phyloP scores from a whole-genome alignment of 2,888 invertebrate genomes.

The Xestoiulus laeticollis region DNA sequence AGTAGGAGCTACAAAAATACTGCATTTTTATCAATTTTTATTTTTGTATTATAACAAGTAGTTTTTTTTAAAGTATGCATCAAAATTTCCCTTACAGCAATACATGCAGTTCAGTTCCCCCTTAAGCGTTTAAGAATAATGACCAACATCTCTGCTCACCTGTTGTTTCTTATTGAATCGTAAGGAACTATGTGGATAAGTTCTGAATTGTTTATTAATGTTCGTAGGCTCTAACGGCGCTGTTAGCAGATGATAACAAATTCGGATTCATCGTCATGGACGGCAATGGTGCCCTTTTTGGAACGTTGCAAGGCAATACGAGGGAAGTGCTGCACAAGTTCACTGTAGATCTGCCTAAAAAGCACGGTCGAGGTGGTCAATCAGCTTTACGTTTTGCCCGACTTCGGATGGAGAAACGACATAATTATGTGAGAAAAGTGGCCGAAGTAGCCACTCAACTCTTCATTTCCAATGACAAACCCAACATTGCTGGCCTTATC shows the following conservation, averaged over 20 bases:
- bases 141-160: too few species aligned
- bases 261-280: constrained; percentile 99
- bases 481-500: constrained; percentile 96
- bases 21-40: too few species aligned
- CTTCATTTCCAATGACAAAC: constrained; percentile 97
- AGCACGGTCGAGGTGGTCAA: constrained; percentile 99
- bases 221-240: constrained; percentile 85
- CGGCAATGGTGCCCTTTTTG: constrained; percentile 99
- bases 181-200: too few species aligned
- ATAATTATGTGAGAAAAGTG: constrained; percentile 99
- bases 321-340: constrained; percentile 95
- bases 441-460: constrained; percentile 96
- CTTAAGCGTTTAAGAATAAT: too few species aligned
- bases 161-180: too few species aligned
- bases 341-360: constrained; percentile 98
- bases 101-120: too few species aligned
- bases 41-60: too few species aligned
- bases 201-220: not conserved
- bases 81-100: too few species aligned
- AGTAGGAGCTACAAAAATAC: too few species aligned
- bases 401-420: constrained; percentile 98
- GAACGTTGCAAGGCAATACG: constrained; percentile 95
- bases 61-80: too few species aligned
- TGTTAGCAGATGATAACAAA: constrained; percentile 98
- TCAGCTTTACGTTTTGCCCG: constrained; percentile 99